Conservation (phyloP, 2,113 vertebrate genomes). For the Motacilla alba region DNA sequence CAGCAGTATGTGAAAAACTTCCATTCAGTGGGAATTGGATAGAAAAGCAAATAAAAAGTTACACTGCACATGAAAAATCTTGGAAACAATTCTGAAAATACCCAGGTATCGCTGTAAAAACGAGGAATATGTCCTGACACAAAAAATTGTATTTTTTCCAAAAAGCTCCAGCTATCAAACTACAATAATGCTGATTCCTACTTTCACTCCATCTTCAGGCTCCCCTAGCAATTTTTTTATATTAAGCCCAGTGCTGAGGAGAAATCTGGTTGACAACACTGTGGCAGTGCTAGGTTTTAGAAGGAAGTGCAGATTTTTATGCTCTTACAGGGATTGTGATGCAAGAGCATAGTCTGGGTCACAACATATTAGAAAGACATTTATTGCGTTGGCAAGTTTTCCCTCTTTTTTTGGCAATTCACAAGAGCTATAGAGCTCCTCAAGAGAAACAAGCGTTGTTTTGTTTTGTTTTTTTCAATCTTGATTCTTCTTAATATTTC, state of each 20-base stretch:
- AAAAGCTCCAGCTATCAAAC: not conserved
- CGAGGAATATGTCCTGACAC: not conserved
- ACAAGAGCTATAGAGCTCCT: not conserved
- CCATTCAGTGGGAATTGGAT: not conserved
- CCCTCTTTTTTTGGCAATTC: not conserved
- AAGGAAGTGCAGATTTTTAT: not conserved
- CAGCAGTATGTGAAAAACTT: not conserved
- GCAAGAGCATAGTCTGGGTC: not conserved
- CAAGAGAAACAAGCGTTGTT: not conserved
- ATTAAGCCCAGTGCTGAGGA: not conserved
- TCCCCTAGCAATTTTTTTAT: not conserved
- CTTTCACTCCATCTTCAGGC: not conserved
- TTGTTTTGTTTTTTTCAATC: not conserved
- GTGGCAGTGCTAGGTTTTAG: not conserved
- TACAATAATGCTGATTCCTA: not conserved
- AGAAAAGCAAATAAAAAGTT: not conserved
- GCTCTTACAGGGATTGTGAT: not conserved
- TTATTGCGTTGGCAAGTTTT: constrained; percentile 35
- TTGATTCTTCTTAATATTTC: not conserved
- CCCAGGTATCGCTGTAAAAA: fast-evolving
- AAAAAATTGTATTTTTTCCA: not conserved
- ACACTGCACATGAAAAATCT: not conserved
- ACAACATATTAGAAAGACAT: not conserved
- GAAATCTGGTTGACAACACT: not conserved
- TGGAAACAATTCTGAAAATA: not conserved